Conservation (phyloP, 2,888 invertebrate genomes). For the Nemurella pictetii region DNA sequence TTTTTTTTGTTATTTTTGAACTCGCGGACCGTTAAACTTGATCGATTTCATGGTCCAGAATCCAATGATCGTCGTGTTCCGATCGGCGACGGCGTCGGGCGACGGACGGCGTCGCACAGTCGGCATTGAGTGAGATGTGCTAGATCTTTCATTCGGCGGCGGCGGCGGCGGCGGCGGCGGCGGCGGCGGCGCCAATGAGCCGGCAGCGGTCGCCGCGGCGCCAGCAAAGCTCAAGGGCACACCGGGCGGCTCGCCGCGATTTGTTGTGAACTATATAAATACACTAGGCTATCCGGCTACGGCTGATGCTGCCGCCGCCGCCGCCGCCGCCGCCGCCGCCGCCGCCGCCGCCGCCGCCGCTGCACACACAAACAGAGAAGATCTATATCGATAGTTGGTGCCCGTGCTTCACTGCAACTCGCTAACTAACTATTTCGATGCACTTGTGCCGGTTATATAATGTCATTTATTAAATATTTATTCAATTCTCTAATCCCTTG, state of each 20-base stretch:
- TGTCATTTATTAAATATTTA: too few species aligned
- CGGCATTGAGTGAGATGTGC: not conserved
- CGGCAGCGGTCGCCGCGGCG: not conserved
- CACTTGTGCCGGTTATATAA: too few species aligned
- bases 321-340: too few species aligned
- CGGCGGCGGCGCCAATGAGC: not conserved
- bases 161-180: not conserved
- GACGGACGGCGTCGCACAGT: not conserved
- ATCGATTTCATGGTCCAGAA: not conserved
- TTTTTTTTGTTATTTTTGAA: not conserved
- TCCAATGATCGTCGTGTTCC: not conserved
- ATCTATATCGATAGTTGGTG: too few species aligned
- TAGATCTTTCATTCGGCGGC: not conserved
- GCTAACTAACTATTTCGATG: too few species aligned
- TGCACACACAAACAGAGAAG: too few species aligned
- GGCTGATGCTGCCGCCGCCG: too few species aligned
- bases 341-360: too few species aligned
- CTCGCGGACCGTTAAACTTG: not conserved
- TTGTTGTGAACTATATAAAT: not conserved
- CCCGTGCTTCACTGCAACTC: too few species aligned
- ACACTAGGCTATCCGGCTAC: not conserved
- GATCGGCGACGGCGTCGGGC: not conserved
- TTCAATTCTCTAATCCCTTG: too few species aligned
- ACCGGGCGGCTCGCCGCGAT: not conserved
- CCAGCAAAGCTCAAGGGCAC: not conserved